Evolutionary conservation across 2,113 vertebrate genomes (phyloP).

Genomic region (Chinchilla lanigera): DNA sequence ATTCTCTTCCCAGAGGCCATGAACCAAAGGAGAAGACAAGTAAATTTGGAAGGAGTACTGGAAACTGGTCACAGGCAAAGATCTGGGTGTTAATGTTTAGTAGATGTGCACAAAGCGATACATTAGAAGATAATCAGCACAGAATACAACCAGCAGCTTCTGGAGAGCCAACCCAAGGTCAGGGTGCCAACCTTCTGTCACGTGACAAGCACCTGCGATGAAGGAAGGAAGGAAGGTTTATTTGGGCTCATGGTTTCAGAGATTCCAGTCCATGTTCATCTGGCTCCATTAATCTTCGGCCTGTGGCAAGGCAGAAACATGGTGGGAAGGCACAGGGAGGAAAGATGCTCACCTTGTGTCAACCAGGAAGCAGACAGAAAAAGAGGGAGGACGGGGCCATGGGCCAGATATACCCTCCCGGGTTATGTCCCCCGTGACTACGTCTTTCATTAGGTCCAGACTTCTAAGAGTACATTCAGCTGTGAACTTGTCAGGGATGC

Average conservation of each 20-base stretch:
- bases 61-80: not conserved
- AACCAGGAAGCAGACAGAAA: not conserved
- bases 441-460: not conserved
- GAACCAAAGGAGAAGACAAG: not conserved
- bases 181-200: not conserved
- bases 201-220: not conserved
- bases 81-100: rapidly evolving
- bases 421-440: not conserved
- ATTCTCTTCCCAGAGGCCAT: not conserved
- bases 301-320: not conserved
- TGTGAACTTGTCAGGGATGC: not conserved
- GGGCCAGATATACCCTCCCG: not conserved
- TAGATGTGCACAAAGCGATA: rapidly evolving
- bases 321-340: not conserved
- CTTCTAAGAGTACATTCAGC: not conserved
- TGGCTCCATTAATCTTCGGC: not conserved
- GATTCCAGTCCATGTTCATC: not conserved
- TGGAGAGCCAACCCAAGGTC: too few relatives aligned
- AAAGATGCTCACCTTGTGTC: not conserved
- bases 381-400: not conserved
- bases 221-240: not conserved
- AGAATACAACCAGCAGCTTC: too few relatives aligned
- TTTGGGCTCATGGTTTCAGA: not conserved
- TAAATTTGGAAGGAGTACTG: not conserved
- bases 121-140: rapidly evolving